A percentile compares a stretch with the other conserved stretches of the same genome.
Conservation (phyloP, 2,797 vertebrate species). For the Corythornis leucogaster region DNA sequence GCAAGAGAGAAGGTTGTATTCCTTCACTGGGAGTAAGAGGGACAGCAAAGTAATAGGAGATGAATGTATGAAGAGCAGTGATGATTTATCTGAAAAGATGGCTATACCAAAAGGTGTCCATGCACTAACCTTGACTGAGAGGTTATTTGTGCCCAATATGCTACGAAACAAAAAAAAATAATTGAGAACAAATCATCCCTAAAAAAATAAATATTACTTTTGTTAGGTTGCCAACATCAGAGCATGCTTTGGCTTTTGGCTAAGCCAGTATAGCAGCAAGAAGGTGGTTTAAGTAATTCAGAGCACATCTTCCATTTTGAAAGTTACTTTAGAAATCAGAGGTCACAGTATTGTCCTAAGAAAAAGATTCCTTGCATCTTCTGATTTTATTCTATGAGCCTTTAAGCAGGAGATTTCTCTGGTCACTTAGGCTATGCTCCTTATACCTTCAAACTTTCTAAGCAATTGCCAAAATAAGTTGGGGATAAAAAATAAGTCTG, state of each 20-base stretch:
- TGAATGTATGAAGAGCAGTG: too few species aligned
- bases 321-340: slow-evolving; percentile 5
- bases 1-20: neutral
- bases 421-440: neutral
- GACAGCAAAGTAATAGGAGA: neutral
- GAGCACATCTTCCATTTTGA: neutral
- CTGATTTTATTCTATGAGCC: neutral
- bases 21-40: neutral
- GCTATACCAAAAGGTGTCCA: neutral
- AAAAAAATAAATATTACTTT: neutral
- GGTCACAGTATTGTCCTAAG: neutral
- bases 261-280: neutral
- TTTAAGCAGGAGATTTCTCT: neutral
- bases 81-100: neutral
- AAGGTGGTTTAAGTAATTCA: neutral
- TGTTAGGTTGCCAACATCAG: neutral
- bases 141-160: neutral
- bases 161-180: neutral
- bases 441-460: neutral
- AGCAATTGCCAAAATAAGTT: neutral
- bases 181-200: neutral
- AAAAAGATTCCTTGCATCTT: neutral
- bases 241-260: neutral
- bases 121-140: slow-evolving; percentile 6
- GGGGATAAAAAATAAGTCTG: neutral